Conservation (phyloP, 1,140 invertebrate genomes). For the Tetramorium alpestre region DNA sequence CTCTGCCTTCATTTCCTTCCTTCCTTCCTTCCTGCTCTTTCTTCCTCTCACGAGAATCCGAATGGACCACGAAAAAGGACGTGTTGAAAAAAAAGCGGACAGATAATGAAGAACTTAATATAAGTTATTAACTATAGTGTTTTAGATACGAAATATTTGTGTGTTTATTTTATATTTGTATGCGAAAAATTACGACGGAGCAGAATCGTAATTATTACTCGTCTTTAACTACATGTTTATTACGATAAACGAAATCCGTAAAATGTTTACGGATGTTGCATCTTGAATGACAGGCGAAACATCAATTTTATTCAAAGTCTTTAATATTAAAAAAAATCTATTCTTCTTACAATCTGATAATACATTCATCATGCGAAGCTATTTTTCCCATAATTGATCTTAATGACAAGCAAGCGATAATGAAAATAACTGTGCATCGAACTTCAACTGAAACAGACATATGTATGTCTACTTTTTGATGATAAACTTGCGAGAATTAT, state of each 20-base stretch:
- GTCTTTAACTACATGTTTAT: neutral
- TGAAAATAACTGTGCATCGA: neutral
- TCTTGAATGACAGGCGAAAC: neutral
- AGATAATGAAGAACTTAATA: slow-evolving; percentile 49
- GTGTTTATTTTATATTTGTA: neutral
- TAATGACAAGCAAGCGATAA: neutral
- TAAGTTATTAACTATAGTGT: slow-evolving; percentile 35
- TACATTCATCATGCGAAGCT: neutral
- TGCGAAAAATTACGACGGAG: neutral
- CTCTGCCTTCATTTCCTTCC: slow-evolving; percentile 39
- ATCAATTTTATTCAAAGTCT: neutral
- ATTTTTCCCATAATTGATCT: neutral
- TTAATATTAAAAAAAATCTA: neutral
- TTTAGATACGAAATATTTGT: neutral
- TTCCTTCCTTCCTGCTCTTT: neutral
- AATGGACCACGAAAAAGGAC: neutral
- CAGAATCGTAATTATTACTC: slow-evolving; percentile 27
- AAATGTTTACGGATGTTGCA: neutral
- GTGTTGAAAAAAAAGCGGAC: neutral
- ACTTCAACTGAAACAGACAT: neutral
- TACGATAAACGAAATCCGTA: neutral
- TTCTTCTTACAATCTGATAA: neutral
- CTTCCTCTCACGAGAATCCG: neutral
- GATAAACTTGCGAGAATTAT: neutral
- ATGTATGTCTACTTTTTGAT: neutral